Conservation (phyloP, 2,797 vertebrate species). For the Loris lydekkerianus region DNA sequence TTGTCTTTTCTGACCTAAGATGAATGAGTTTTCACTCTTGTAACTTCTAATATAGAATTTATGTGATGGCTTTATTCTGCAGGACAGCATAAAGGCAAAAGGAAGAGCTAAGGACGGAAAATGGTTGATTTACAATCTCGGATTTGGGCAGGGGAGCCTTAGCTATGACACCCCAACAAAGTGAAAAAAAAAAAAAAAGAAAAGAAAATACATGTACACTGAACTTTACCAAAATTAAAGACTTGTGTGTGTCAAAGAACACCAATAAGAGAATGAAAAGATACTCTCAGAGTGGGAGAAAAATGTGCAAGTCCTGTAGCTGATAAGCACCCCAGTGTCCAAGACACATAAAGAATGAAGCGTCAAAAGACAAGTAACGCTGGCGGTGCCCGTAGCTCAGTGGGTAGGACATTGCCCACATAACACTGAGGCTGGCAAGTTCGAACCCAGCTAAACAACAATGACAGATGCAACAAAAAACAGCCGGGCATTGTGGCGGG, state of each 20-base stretch:
- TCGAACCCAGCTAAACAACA: too few species aligned
- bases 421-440: too few species aligned
- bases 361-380: too few species aligned
- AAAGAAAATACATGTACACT: not conserved
- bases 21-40: not conserved
- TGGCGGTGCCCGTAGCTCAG: too few species aligned
- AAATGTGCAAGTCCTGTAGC: too few species aligned
- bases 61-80: not conserved
- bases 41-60: not conserved
- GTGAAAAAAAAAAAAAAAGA: not conserved
- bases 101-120: not conserved
- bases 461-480: too few species aligned
- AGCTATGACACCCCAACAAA: too few species aligned
- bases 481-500: too few species aligned
- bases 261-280: not conserved
- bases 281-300: not conserved
- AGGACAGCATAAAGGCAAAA: not conserved
- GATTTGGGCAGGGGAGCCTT: not conserved
- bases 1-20: not conserved
- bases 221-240: not conserved
- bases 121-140: not conserved
- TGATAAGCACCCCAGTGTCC: too few species aligned
- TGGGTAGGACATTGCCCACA: too few species aligned
- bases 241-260: not conserved
- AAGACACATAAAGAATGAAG: accelerated